A percentile compares a stretch with the other conserved stretches of the same genome.
Evolutionary conservation across 2,888 invertebrate species (phyloP).

Genomic region (Homarus gammarus): DNA sequence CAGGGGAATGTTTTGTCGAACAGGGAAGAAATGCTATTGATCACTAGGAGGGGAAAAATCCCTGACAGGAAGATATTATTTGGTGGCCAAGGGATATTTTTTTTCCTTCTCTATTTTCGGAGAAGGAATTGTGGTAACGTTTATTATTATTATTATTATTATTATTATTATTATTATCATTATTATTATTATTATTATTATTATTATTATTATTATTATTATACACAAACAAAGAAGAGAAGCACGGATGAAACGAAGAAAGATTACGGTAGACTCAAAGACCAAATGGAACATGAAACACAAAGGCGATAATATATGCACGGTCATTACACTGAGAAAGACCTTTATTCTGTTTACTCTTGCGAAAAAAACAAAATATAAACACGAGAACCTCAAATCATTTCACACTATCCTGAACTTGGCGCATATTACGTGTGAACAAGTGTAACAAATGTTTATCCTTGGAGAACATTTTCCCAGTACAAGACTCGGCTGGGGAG

Average conservation of each 20-base stretch:
- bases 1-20: neutral
- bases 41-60: neutral
- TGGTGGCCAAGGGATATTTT: neutral
- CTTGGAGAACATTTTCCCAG: neutral
- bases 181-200: no score
- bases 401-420: neutral
- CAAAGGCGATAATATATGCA: no score
- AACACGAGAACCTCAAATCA: neutral
- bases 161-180: no score
- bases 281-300: no score
- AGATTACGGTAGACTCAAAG: no score
- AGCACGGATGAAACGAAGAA: no score
- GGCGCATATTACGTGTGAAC: neutral
- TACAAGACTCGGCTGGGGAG: neutral
- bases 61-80: neutral
- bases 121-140: no score
- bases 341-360: neutral
- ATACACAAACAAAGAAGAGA: neutral
- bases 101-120: no score
- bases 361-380: neutral
- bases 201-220: no score
- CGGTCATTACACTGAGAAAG: neutral
- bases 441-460: no score
- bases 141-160: neutral
- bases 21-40: neutral